Base-by-base conservation (phyloP, 1,140 invertebrate genomes). In the Cataglyphis hispanica region DNA sequence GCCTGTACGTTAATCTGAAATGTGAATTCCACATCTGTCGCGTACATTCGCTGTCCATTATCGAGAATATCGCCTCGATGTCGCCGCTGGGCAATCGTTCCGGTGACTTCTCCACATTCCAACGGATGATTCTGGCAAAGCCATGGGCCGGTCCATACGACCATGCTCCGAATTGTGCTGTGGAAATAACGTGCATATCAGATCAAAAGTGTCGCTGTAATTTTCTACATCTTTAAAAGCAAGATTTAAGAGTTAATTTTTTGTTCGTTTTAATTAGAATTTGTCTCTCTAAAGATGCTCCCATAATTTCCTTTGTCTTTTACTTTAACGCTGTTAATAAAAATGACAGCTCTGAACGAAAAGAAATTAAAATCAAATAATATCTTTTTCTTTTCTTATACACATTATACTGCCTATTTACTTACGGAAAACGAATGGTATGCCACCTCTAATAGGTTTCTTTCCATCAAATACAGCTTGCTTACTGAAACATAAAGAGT, bases 361-460 rank as follows among this genome's bases (percentile, higher is more conserved):
- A 50, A 3, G 13, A 43, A 43, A 43, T 43, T 43, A 46, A 13
- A 16, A 46, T 16, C 46, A 46, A 46, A 46, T 46, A 43, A 43
- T 43, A 43, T 43, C n/a, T n/a, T n/a, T n/a, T n/a, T n/a, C n/a
- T n/a, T n/a, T 13, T 43, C 1, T 19, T 75, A 34, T 7, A 10
- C 19, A 0, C 37, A 16, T 50, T 11, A 43, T 10, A 40, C 8
- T 43, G 10, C 40, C 8, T 53, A 27, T 31, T 31, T 94, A 98
- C 98, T 98, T 97, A 99, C 98, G 98, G 95, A 99, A 99, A 88
- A 99, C 98, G 95, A 99, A 98, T 84, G 98, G 98, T 95, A 99
- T 98, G 92, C 98, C 98, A 92, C 98, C 98, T 93, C 98, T 96
- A 94, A 99, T 99, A 46, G 98, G 97, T 94, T 98, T 98, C 94